These are phyloP conservation scores for Porphyrio hochstetteri DNA, from an alignment of 2,113 vertebrate genomes.

Conservation along the genomic window DNA sequence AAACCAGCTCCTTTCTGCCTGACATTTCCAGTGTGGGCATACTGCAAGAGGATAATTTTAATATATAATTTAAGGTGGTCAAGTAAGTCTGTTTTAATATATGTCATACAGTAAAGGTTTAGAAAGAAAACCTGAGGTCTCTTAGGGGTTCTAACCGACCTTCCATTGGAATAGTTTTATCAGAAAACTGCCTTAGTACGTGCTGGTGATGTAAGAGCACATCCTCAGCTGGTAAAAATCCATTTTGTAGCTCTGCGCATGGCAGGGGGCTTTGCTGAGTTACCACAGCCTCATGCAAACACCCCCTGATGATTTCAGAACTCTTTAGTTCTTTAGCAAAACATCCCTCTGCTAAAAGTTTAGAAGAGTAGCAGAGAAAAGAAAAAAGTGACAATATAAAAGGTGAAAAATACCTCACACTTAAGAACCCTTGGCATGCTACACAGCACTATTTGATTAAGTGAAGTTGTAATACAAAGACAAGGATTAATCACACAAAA, in stretches of 20 bases:
- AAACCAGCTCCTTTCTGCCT: conserved; percentile 25
- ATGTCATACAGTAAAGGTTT: not conserved
- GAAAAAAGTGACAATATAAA: conserved; percentile 6
- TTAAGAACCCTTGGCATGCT: conserved; percentile 55
- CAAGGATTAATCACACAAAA: conserved; percentile 75
- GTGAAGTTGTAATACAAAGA: conserved; percentile 66
- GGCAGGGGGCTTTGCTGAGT: not conserved
- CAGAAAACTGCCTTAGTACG: not conserved
- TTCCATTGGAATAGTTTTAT: not conserved
- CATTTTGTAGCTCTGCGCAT: not conserved
- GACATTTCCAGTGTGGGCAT: not conserved
- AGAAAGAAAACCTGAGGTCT: not conserved
- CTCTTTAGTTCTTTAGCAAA: not conserved
- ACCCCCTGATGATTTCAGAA: not conserved
- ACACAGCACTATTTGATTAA: conserved; percentile 61
- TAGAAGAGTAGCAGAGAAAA: not conserved
- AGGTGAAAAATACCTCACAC: conserved; percentile 47
- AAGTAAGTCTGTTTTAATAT: conserved; percentile 1
- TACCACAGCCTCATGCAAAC: not conserved
- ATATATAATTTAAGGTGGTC: not conserved
- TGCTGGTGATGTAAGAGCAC: not conserved
- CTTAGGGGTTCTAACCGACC: not conserved
- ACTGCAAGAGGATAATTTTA: conserved; percentile 41
- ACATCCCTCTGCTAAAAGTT: not conserved
- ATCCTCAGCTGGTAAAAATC: conserved; percentile 2